phyloP scores from a whole-genome alignment of 2,113 vertebrate species.

The Aix galericulata region DNA sequence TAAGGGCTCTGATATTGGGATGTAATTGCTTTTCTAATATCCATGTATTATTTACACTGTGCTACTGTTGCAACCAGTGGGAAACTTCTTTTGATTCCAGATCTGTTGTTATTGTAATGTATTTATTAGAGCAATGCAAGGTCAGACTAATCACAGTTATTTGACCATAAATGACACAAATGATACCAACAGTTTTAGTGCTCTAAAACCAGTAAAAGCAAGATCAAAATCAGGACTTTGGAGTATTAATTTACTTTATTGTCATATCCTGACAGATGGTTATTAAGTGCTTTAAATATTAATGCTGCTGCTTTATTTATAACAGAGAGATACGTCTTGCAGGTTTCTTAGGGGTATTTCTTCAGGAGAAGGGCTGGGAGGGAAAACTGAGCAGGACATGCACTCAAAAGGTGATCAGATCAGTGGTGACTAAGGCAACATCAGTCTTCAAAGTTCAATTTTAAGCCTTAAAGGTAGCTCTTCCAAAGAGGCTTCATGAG shows the following conservation, averaged over 20 bases:
- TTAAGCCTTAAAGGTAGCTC: not conserved
- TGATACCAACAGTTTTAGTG: constrained; percentile 26
- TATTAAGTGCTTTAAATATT: constrained; percentile 39
- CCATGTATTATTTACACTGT: constrained; percentile 45
- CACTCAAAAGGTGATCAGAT: not conserved
- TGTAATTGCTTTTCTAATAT: constrained; percentile 44
- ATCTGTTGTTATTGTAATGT: not conserved
- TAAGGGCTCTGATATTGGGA: not conserved
- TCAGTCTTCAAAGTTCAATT: not conserved
- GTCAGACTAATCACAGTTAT: not conserved
- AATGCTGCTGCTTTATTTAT: constrained; percentile 44
- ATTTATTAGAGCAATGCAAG: not conserved
- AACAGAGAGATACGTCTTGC: not conserved
- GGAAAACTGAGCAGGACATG: not conserved
- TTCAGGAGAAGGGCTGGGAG: constrained; percentile 1
- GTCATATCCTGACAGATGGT: not conserved
- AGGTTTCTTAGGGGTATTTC: not conserved
- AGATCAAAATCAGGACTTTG: constrained; percentile 4
- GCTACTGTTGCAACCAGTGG: not conserved
- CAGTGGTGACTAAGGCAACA: not conserved
- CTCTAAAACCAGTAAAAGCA: not conserved
- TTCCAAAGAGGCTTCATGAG: not conserved
- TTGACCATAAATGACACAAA: not conserved
- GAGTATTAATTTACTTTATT: constrained; percentile 39
- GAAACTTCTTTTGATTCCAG: constrained; percentile 16